Percentiles rank a stretch among this genome's conserved stretches.
phyloP scores from a whole-genome alignment of 2,113 vertebrate genomes.

The Neolamprologus devosi region DNA sequence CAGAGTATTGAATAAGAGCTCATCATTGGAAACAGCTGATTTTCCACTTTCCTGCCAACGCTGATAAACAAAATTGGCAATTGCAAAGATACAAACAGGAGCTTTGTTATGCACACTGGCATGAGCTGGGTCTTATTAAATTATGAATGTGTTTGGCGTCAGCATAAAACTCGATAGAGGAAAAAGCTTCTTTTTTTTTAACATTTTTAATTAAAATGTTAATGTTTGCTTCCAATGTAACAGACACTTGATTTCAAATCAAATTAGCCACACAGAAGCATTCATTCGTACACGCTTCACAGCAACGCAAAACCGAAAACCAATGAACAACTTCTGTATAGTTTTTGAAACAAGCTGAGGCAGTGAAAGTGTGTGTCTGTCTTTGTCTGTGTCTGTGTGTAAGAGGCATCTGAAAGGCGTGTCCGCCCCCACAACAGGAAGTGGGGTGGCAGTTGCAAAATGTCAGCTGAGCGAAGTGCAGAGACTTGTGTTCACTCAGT shows the following conservation, averaged over 20 bases:
- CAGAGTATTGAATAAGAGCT: neutral
- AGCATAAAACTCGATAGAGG: neutral
- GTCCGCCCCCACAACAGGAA: constrained; percentile 60
- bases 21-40: constrained; percentile 45
- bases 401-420: neutral
- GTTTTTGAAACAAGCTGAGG: neutral
- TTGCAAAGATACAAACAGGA: neutral
- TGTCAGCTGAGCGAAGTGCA: constrained; percentile 31
- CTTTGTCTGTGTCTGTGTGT: neutral
- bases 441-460: constrained; percentile 46
- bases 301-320: neutral
- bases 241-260: neutral
- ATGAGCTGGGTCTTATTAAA: neutral
- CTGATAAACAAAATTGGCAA: constrained; percentile 6
- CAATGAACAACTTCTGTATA: neutral
- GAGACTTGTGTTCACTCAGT: neutral
- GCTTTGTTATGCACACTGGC: neutral
- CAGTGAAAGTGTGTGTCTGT: neutral
- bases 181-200: neutral
- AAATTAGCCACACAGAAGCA: neutral
- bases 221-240: neutral
- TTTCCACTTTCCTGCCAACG: constrained; percentile 2
- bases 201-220: neutral
- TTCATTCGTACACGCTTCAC: neutral
- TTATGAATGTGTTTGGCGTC: neutral